phyloP scores from a whole-genome alignment of 1,140 invertebrate species.

The Ruditapes philippinarum region DNA sequence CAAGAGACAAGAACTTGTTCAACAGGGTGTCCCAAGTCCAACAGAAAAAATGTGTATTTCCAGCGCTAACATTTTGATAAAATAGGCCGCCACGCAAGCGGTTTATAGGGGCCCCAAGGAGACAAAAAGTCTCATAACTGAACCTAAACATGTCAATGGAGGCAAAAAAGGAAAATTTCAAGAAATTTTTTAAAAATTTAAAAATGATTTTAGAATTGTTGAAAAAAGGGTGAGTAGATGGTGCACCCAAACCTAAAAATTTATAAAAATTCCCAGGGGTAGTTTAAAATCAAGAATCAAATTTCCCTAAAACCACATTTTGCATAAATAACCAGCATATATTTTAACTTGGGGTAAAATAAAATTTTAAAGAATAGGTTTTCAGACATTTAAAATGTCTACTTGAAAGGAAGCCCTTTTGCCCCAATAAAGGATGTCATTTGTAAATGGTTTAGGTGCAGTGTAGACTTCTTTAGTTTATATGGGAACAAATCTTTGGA shows the following conservation, averaged over 20 bases:
- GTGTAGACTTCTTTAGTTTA: no score
- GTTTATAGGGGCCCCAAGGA: constrained; percentile 60
- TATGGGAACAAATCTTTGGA: not conserved
- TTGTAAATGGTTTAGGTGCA: no score
- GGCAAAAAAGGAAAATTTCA: constrained; percentile 64
- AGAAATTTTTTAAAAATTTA: not conserved
- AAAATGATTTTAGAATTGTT: no score
- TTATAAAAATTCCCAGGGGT: no score
- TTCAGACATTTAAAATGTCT: not conserved
- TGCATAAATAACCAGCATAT: not conserved
- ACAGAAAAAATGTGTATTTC: constrained; percentile 46
- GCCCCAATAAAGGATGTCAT: no score
- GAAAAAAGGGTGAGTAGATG: no score
- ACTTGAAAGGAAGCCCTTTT: no score
- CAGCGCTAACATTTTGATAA: constrained; percentile 50
- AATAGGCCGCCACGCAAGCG: constrained; percentile 62
- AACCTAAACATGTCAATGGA: constrained; percentile 33
- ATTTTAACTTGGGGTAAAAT: not conserved
- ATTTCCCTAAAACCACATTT: not conserved
- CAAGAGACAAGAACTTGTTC: constrained; percentile 62
- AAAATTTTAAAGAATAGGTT: not conserved
- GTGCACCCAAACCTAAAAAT: no score
- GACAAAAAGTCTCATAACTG: constrained; percentile 37
- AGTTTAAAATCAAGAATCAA: not conserved
- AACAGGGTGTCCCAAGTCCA: constrained; percentile 7